Percentiles rank a stretch among this genome's conserved stretches.
Evolutionary conservation across 2,797 vertebrate species (phyloP).

Genomic region (Cyprinella venusta): DNA sequence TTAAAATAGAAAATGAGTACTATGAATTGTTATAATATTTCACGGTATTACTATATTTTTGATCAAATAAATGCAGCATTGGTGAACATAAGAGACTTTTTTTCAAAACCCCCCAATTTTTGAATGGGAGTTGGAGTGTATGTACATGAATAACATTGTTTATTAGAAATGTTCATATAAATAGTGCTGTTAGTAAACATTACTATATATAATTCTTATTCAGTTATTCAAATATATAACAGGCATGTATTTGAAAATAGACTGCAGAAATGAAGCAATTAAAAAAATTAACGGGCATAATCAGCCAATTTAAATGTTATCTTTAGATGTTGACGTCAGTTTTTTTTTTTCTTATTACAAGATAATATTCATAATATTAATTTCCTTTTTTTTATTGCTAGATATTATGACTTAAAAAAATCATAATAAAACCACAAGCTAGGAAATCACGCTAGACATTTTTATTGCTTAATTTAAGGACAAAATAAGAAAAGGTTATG

Average conservation of each 20-base stretch:
- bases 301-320: background rate
- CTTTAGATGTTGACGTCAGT: background rate
- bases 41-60: background rate
- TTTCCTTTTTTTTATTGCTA: background rate
- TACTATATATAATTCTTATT: background rate
- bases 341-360: background rate
- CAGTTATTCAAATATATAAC: background rate
- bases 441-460: background rate
- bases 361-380: too few species aligned
- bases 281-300: background rate
- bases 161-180: background rate
- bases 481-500: constrained; percentile 28
- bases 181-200: background rate
- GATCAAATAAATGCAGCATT: background rate
- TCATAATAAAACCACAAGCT: background rate
- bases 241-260: background rate
- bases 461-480: constrained; percentile 28
- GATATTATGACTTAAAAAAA: background rate
- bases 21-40: background rate
- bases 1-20: background rate
- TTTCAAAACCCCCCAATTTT: background rate
- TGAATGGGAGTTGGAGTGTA: background rate
- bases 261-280: background rate
- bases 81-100: background rate
- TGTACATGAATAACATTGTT: background rate